Base-by-base conservation (phyloP, 2,113 vertebrate genomes). In the Sinosuthora webbiana region DNA sequence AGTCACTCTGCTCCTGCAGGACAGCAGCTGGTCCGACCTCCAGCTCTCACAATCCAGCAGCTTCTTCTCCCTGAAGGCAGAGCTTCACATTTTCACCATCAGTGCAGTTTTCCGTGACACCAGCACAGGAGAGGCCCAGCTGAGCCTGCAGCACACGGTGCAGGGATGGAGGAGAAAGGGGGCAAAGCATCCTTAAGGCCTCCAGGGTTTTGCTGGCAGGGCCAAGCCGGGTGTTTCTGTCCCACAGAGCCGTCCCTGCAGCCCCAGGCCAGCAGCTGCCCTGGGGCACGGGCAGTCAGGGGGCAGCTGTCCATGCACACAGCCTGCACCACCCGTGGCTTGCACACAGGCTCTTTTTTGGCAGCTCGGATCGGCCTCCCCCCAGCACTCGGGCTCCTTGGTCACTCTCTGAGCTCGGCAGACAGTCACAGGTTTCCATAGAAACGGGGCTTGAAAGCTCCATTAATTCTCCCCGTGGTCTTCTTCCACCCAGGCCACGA, bases 401-500 rank as follows among this genome's bases (percentile, higher is more conserved):
- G 97, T 96, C 93, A 92, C 93, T 88, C 90, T 93, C 93, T 39
- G 93, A 97, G 95, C 97, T 96, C 92, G 22, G 74, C 91, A 97
- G 83, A 89, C 92, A 88, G 60, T 60, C 27, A 45, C 22, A 70
- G 63, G 75, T 82, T 70, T 86, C 93, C 71, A 89, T 53, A 73
- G 84, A 33, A 82, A 94, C 71, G 37, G 69, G 42, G n/a, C 76
- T 57, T 39, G 65, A 84, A 64, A 93, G 78, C 94, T 97, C 76
- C 96, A 98, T 98, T 98, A 99, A 92, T 98, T 99, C 81, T 99
- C 98, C 60, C 98, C 98, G 20, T 97, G 97, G 94, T 99, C 99
- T 95, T 99, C 99, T 96, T 99, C 99, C 60, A 99, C 98, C 99
- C 99, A 99, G 56, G 99, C 99, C 93, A 99, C 99, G 39, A 99